Base-by-base conservation (phyloP, 2,888 invertebrate species). In the Dinocampus coccinellae region DNA sequence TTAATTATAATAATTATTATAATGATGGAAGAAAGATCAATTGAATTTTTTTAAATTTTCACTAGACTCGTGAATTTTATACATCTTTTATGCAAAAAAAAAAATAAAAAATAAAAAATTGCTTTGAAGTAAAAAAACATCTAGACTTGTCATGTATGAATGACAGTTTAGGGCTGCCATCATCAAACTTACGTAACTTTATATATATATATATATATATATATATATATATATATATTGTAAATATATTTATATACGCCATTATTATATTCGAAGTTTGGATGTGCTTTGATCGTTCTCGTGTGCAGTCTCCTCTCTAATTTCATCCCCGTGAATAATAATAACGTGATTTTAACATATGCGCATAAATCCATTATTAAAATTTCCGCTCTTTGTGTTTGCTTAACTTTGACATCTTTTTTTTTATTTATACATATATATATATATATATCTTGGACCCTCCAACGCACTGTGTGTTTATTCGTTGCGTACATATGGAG, bases 291-390 rank as follows among this genome's bases (percentile, higher is more conserved):
- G 66, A 66, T 66, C 57, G 55, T 57, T 39, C 29, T 47, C 58
- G n/a, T 34, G 34, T 20, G 29, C 24, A 29, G n/a, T 36, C 47
- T 26, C 42, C 34, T 22, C 55, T 24, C 26, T 47, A 16, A 26
- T 61, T 34, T 61, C 61, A 33, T 36, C 47, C 53, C 42, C n/a
- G 24, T 58, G 9, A 13, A 84, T 84, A 84, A 86, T 86, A 84
- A 87, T 83, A 82, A 78, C 79, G 77, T 73, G 78, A 72, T 74
- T 75, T 85, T 83, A 85, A 83, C 86, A 87, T 87, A 87, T 87
- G 86, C 84, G 86, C 87, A 87, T 87, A 87, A 86, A 86, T 87
- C 85, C 81, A 87, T 87, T 86, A 87, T 87, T 84, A 83, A 85
- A 84, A 87, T 87, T 70, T 81, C 65, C 68, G 34, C 55, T 57